These are phyloP conservation scores for Stenolophus ochropezus DNA, from an alignment of 2,888 invertebrate species.

Conservation along the genomic window DNA sequence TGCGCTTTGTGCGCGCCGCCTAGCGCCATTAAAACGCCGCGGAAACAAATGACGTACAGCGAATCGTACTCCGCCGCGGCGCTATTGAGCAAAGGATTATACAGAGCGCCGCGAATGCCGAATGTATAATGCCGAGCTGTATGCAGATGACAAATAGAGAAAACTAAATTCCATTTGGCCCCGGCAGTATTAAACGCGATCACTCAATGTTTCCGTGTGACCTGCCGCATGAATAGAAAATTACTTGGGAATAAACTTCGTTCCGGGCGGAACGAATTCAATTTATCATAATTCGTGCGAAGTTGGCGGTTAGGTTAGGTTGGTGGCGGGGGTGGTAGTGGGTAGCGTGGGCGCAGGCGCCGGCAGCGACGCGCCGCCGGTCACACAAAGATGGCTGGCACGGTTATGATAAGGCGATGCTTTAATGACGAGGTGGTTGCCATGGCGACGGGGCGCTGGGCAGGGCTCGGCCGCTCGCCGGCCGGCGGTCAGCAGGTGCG, in stretches of 20 bases:
- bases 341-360: constrained; percentile 66
- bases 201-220: constrained; percentile 61
- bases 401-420: constrained; percentile 77
- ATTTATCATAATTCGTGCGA: constrained; percentile 66
- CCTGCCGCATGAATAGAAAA: constrained; percentile 61
- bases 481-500: constrained; percentile 65
- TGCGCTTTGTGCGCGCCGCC: constrained; percentile 64
- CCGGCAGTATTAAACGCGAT: constrained; percentile 61
- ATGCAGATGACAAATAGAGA: constrained; percentile 66
- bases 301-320: constrained; percentile 1
- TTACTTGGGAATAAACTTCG: constrained; percentile 60
- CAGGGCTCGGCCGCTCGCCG: constrained; percentile 72
- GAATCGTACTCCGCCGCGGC: constrained; percentile 69
- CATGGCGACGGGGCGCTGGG: constrained; percentile 71
- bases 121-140: constrained; percentile 60
- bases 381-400: constrained; percentile 70
- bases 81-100: constrained; percentile 67
- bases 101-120: constrained; percentile 58
- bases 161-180: constrained; percentile 61
- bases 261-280: constrained; percentile 64
- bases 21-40: constrained; percentile 59
- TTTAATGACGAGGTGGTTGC: constrained; percentile 76
- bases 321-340: not conserved
- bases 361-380: constrained; percentile 63
- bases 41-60: constrained; percentile 71